Conservation (phyloP, 2,797 vertebrate species). For the Cryptoprocta ferox region DNA sequence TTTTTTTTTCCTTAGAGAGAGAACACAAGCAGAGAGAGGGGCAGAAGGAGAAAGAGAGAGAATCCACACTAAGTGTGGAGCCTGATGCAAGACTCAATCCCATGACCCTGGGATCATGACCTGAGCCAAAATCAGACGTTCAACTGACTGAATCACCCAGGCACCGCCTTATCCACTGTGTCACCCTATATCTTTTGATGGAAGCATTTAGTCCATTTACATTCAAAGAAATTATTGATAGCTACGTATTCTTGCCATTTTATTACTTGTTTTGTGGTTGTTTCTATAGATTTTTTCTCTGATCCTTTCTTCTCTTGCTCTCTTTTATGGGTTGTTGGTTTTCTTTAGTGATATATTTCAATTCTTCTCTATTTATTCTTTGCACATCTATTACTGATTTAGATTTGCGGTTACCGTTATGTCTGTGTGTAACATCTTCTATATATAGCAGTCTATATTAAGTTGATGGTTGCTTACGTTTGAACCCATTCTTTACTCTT, state of each 20-base stretch:
- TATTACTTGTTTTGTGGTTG: background rate
- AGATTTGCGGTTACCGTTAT: background rate
- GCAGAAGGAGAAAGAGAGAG: too few relatives aligned
- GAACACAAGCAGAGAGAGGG: too few relatives aligned
- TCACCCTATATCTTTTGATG: background rate
- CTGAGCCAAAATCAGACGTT: too few relatives aligned
- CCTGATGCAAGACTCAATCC: too few relatives aligned
- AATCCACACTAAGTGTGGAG: too few relatives aligned
- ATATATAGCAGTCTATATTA: background rate
- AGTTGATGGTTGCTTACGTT: background rate
- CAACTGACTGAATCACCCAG: too few relatives aligned
- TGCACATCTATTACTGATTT: background rate
- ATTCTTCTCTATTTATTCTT: background rate
- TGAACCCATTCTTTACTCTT: background rate
- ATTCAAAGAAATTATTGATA: background rate
- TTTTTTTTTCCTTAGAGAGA: too few relatives aligned
- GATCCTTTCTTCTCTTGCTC: background rate
- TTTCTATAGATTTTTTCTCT: background rate
- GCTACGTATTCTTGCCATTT: background rate
- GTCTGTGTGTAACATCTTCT: background rate
- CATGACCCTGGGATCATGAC: too few relatives aligned
- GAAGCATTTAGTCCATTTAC: background rate
- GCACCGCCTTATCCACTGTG: background rate
- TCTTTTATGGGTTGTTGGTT: background rate
- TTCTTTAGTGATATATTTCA: background rate